Evolutionary conservation across 2,888 invertebrate species (phyloP), one percentile per base, ranked within the genome.

Genomic region (Monochamus alternatus): DNA sequence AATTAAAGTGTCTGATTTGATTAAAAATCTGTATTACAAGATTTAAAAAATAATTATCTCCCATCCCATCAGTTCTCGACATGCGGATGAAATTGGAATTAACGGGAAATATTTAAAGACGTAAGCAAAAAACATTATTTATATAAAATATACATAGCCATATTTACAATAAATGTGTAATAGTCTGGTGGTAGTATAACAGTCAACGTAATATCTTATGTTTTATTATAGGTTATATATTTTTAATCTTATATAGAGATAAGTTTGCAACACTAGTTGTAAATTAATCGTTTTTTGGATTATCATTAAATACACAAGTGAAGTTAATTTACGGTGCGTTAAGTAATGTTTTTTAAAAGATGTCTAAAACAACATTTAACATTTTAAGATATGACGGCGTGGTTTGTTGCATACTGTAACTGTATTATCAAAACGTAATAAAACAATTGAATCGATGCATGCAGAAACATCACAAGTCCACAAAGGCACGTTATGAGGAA

Each of bases 221-320:
- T 65, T 65, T 65, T 65, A 65, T 65, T 65, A 51, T 65, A 65
- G 65, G 65, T 65, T 65, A 65, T 65, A 65, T 65, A 65, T 65
- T 51, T 38, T 65, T 65, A 51, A 51, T 65, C 65, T 65, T 65
- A 44, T 64, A 64, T 64, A 64, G 64, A 65, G 65, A 65, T 65
- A 65, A 65, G 65, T 65, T 65, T 65, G 51, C 65, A 65, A 47
- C 65, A 65, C 65, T 65, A 31, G 65, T 65, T 65, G 31, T 65
- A 65, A 65, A 65, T 65, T 65, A 65, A 65, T 65, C 65, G 65
- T 65, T 65, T 65, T 65, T 14, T 44, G 51, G 65, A 65, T 65
- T 65, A 65, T 65, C 65, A 65, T 65, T 65, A 65, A 51, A 65
- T 51, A 65, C 65, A 65, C 65, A 51, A 51, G 30, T 51, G 65